Evolutionary conservation across 2,888 invertebrate species (phyloP), one percentile per base, ranked within the genome.

Genomic region (Lordiphosa fenestrarum): DNA sequence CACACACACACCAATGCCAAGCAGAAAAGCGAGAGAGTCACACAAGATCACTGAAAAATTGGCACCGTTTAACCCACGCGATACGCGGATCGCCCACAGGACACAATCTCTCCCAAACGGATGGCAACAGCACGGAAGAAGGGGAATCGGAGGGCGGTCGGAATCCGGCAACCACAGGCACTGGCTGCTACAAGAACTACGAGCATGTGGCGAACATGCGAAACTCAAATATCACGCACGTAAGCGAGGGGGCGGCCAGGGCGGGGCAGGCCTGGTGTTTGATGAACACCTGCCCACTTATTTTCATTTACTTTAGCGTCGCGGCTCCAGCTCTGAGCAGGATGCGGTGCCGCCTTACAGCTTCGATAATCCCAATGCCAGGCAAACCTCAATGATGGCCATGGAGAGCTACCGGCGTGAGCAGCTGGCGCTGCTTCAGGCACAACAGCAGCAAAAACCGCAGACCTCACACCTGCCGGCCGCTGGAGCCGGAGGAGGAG

Each of bases 71-170:
- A 88, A 90, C 89, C 83, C 87, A 90, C 87, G 89, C 90, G 88
- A 88, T 89, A 87, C 90, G 89, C 86, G 88, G 89, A 84, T 89
- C 88, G 87, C 88, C 88, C 89, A 89, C 93, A 95, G 96, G 96
- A 92, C 96, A 96, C 93, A 95, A 96, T 92, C 92, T 95, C 92
- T 95, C 96, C 90, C 95, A 95, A 91, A 94, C 92, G 88, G 96
- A 96, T 90, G 95, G 94, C 86, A 95, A 94, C 91, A 96, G 95
- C 90, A 92, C 94, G 85, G 91, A 91, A 85, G 91, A 91, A 51
- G 92, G 91, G 66, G 93, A 92, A 74, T 88, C 88, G 55, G 86
- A 83, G 80, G 90, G 89, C 62, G 90, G 90, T 65, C 91, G 91
- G 54, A 94, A 94, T 88, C 92, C 92, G 66, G 92, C 93, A 71